phyloP scores from a whole-genome alignment of 2,113 vertebrate species.

The Planiliza haematocheilus region DNA sequence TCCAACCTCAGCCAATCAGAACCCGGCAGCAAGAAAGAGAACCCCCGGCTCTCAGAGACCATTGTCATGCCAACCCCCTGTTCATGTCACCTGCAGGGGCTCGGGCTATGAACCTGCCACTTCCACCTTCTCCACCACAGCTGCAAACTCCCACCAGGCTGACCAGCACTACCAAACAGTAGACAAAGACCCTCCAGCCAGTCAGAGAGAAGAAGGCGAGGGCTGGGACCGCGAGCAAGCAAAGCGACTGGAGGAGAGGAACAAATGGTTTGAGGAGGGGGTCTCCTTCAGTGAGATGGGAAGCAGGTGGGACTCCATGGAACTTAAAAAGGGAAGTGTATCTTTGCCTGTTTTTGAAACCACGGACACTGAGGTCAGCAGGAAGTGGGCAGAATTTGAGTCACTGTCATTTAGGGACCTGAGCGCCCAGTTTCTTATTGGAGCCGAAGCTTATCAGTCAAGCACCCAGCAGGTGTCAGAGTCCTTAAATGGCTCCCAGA shows the following conservation, averaged over 20 bases:
- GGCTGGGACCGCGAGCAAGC: slow-evolving; percentile 90
- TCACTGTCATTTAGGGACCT: slow-evolving; percentile 86
- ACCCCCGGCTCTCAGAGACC: slow-evolving; percentile 65
- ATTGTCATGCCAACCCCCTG: slow-evolving; percentile 66
- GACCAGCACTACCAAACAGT: slow-evolving; percentile 55
- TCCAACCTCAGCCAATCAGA: slow-evolving; percentile 85
- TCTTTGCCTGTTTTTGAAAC: slow-evolving; percentile 75
- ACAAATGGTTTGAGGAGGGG: slow-evolving; percentile 83
- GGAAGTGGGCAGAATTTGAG: slow-evolving; percentile 94
- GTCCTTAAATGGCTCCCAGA: slow-evolving; percentile 24
- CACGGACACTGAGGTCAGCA: slow-evolving; percentile 89
- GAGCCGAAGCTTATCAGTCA: slow-evolving; percentile 55
- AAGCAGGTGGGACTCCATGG: slow-evolving; percentile 83
- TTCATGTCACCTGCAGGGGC: slow-evolving; percentile 62
- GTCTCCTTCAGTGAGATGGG: slow-evolving; percentile 67
- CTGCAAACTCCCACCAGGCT: slow-evolving; percentile 62
- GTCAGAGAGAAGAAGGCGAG: slow-evolving; percentile 83
- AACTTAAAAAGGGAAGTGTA: slow-evolving; percentile 87
- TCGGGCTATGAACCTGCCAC: slow-evolving; percentile 67
- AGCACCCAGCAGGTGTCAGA: slow-evolving; percentile 24
- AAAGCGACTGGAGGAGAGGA: slow-evolving; percentile 84
- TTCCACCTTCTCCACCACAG: slow-evolving; percentile 52
- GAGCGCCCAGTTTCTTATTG: slow-evolving; percentile 75
- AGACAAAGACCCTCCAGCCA: slow-evolving; percentile 81
- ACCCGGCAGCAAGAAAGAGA: slow-evolving; percentile 87